phyloP scores from a whole-genome alignment of 2,888 invertebrate genomes.

The Mechanitis messenoides region DNA sequence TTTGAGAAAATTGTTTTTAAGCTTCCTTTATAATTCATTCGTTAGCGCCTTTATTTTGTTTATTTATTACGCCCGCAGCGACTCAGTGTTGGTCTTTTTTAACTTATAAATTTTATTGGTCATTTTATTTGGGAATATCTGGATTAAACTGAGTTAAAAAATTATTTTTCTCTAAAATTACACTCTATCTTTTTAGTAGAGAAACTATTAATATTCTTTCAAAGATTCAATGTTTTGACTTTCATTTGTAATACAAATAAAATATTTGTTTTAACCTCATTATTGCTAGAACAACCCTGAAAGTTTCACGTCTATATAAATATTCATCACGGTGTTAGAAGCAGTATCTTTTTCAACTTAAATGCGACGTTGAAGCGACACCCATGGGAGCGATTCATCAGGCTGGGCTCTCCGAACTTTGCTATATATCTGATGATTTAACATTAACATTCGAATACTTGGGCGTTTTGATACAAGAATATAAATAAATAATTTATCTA shows the following conservation, averaged over 20 bases:
- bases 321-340: slow-evolving; percentile 17
- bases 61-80: slow-evolving; percentile 32
- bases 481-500: neutral
- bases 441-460: slow-evolving; percentile 5
- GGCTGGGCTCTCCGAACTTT: slow-evolving; percentile 25
- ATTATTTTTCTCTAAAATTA: no score
- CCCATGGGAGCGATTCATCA: slow-evolving; percentile 54
- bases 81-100: slow-evolving; percentile 11
- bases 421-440: slow-evolving; percentile 10
- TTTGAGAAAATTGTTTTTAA: slow-evolving; percentile 40
- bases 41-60: slow-evolving; percentile 25
- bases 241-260: no score
- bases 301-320: neutral
- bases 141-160: neutral
- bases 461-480: neutral
- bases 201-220: no score
- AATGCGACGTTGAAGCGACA: slow-evolving; percentile 37
- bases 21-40: slow-evolving; percentile 35
- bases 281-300: neutral
- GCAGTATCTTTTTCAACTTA: slow-evolving; percentile 40
- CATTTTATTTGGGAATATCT: neutral
- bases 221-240: no score
- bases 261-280: no score
- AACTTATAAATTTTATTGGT: neutral
- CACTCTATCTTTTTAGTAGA: no score